Evolutionary conservation across 2,797 vertebrate species (phyloP).

Genomic region (Sebastiscus tertius): DNA sequence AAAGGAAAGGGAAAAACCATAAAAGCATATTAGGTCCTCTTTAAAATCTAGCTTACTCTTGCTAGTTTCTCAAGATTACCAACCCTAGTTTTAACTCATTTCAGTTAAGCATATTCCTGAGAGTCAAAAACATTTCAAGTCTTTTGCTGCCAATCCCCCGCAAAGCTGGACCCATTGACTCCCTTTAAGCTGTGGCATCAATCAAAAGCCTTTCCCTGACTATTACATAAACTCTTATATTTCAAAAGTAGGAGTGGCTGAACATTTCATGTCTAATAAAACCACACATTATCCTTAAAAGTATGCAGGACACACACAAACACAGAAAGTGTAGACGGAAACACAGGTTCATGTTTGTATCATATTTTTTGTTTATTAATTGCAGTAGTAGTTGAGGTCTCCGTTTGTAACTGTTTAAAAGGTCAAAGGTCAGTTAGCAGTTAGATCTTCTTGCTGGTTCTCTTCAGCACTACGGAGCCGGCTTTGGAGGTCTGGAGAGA

Average conservation of each 20-base stretch:
- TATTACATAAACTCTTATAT: not conserved
- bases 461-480: slow-evolving; percentile 74
- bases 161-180: not conserved
- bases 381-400: slow-evolving; percentile 27
- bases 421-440: slow-evolving; percentile 11
- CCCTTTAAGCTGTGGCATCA: not conserved
- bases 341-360: slow-evolving; percentile 19
- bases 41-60: too few species aligned
- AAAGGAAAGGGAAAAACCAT: too few species aligned
- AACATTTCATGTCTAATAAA: not conserved
- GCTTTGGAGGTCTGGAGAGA: slow-evolving; percentile 74
- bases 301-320: not conserved
- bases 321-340: not conserved
- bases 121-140: not conserved
- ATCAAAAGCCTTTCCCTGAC: not conserved
- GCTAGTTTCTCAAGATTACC: too few species aligned
- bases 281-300: not conserved
- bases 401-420: slow-evolving; percentile 30
- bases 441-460: slow-evolving; percentile 84
- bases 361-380: slow-evolving; percentile 58
- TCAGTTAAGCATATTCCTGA: not conserved
- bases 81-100: too few species aligned
- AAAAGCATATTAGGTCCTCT: too few species aligned
- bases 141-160: not conserved
- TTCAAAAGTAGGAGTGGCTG: not conserved